phyloP scores from a whole-genome alignment of 2,113 vertebrate genomes.

The Nipponia nippon region DNA sequence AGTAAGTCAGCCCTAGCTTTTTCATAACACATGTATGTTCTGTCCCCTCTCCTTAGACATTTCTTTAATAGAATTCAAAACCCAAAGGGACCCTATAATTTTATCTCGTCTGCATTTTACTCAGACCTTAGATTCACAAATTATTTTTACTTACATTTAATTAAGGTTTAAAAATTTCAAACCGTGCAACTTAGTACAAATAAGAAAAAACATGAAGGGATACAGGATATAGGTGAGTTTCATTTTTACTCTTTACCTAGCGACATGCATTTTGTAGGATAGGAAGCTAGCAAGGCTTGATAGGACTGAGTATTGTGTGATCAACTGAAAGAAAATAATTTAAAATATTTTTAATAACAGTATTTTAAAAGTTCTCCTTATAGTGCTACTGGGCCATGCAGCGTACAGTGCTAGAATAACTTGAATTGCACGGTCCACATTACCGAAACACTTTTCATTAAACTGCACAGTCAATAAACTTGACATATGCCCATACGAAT shows the following conservation, averaged over 20 bases:
- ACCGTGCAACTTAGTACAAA: background rate
- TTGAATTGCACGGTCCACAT: background rate
- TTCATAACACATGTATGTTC: background rate
- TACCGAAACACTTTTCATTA: background rate
- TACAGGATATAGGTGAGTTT: background rate
- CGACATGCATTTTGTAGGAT: background rate
- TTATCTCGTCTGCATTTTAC: background rate
- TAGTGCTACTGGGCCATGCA: background rate
- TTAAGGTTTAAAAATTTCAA: background rate
- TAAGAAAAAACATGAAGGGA: background rate
- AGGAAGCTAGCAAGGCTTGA: conserved; percentile 49
- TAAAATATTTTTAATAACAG: conserved; percentile 27
- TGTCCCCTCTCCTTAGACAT: background rate
- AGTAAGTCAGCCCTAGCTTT: background rate
- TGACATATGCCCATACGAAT: background rate
- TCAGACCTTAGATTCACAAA: background rate
- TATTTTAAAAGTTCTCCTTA: background rate
- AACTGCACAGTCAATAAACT: background rate
- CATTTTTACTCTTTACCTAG: background rate
- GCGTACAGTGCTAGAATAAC: background rate
- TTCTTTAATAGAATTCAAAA: background rate
- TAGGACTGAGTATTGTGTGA: background rate
- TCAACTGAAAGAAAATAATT: conserved; percentile 49
- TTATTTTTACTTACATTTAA: background rate
- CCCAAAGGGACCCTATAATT: background rate